Conservation (phyloP, 2,797 vertebrate species). For the Hyperoplus lanceolatus region DNA sequence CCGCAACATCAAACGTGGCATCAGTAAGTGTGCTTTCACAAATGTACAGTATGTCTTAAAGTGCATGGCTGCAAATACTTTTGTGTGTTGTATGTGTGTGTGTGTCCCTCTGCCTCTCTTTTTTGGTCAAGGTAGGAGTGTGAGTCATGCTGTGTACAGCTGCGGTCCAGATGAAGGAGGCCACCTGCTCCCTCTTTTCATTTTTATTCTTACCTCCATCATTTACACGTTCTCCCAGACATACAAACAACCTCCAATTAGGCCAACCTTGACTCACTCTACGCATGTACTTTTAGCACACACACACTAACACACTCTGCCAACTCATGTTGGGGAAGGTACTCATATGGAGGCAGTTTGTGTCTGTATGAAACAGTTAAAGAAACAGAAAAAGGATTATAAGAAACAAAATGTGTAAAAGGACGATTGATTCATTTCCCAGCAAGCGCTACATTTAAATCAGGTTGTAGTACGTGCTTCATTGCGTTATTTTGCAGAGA, state of each 20-base stretch:
- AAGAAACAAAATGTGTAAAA: neutral
- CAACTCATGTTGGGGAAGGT: conserved; percentile 20
- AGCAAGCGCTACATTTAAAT: conserved; percentile 9
- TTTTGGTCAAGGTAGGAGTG: conserved; percentile 84
- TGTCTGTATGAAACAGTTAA: neutral
- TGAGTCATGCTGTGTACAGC: conserved; percentile 84
- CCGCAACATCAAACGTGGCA: conserved; percentile 33
- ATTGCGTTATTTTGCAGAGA: conserved; percentile 38
- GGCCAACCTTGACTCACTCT: conserved; percentile 75
- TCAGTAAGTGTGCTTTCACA: conserved; percentile 28
- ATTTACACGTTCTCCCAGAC: conserved; percentile 81
- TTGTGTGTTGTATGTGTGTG: conserved; percentile 26
- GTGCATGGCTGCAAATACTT: conserved; percentile 13
- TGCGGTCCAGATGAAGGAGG: conserved; percentile 86
- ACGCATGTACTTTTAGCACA: conserved; percentile 29
- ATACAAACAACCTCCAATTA: conserved; percentile 86
- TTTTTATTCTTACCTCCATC: conserved; percentile 77
- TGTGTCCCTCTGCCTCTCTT: conserved; percentile 3
- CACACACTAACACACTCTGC: conserved; percentile 5
- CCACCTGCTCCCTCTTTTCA: conserved; percentile 84
- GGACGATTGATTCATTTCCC: neutral
- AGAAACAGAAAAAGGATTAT: neutral
- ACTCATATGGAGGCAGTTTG: conserved; percentile 23
- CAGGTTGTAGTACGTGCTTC: conserved; percentile 24
- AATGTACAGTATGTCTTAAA: conserved; percentile 37